phyloP scores from a whole-genome alignment of 1,140 invertebrate species.

The Lordiphosa mommai region DNA sequence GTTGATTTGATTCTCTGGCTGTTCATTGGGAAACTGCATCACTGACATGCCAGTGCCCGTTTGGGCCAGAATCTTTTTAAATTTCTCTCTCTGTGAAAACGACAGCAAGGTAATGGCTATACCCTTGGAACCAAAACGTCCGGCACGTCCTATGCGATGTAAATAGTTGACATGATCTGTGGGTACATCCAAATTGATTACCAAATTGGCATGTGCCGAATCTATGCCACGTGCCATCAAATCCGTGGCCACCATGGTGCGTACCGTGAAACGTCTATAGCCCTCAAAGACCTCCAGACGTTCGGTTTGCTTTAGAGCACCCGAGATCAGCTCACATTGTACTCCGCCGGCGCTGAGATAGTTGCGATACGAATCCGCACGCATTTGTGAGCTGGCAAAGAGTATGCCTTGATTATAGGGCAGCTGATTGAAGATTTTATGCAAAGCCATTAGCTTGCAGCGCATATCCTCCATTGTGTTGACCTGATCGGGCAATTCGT shows the following conservation, averaged over 20 bases:
- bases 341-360: slow-evolving; percentile 84
- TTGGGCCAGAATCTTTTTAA: slow-evolving; percentile 81
- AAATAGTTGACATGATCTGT: slow-evolving; percentile 92
- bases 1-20: slow-evolving; percentile 21
- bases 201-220: slow-evolving; percentile 93
- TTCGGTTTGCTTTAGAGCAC: slow-evolving; percentile 88
- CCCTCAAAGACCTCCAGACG: slow-evolving; percentile 87
- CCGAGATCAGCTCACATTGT: slow-evolving; percentile 84
- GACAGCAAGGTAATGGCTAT: slow-evolving; percentile 84
- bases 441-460: slow-evolving; percentile 86
- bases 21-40: slow-evolving; percentile 79
- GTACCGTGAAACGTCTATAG: slow-evolving; percentile 88
- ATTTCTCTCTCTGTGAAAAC: slow-evolving; percentile 83
- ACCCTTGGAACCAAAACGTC: slow-evolving; percentile 91
- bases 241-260: slow-evolving; percentile 95
- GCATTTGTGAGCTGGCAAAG: slow-evolving; percentile 92
- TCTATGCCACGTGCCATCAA: slow-evolving; percentile 94
- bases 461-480: slow-evolving; percentile 85
- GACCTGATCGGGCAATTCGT: slow-evolving; percentile 82
- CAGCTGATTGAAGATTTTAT: slow-evolving; percentile 85
- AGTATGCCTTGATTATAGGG: slow-evolving; percentile 94
- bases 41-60: slow-evolving; percentile 81
- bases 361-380: slow-evolving; percentile 87
- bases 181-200: slow-evolving; percentile 96
- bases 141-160: slow-evolving; percentile 96